Evolutionary conservation across 2,113 vertebrate genomes (phyloP).

Genomic region (Siniperca knerii): DNA sequence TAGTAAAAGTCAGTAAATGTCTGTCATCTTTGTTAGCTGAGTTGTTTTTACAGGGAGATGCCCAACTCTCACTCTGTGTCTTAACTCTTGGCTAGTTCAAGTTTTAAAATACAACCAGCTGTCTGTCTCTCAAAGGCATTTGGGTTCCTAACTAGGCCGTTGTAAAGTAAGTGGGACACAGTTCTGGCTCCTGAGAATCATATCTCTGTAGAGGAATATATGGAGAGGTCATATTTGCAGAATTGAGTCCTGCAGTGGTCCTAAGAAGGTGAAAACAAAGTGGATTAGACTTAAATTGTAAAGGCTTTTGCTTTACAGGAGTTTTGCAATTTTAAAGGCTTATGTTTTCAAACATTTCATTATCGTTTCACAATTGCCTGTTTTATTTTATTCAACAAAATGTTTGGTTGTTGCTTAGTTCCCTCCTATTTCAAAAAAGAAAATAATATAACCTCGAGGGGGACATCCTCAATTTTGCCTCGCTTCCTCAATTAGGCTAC

Average conservation of each 20-base stretch:
- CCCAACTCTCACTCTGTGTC: background rate
- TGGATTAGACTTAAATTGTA: background rate
- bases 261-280: constrained; percentile 33
- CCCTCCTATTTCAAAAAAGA: background rate
- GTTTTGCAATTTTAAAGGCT: background rate
- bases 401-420: constrained; percentile 10
- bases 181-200: constrained; percentile 63
- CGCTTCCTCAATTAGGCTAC: constrained; percentile 37
- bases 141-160: constrained; percentile 68
- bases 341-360: background rate
- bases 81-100: constrained; percentile 23
- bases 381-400: background rate
- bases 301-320: background rate
- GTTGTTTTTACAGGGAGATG: constrained; percentile 14
- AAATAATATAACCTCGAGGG: background rate
- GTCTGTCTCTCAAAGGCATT: constrained; percentile 59
- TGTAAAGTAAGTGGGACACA: constrained; percentile 66
- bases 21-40: background rate
- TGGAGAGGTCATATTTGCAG: constrained; percentile 55
- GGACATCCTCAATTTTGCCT: constrained; percentile 44
- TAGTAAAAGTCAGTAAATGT: background rate
- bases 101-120: constrained; percentile 28
- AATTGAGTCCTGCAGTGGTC: constrained; percentile 28
- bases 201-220: constrained; percentile 50
- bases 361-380: background rate